Evolutionary conservation across 2,888 invertebrate genomes (phyloP), one percentile per base, ranked within the genome.

Genomic region (Eupithecia exiguata): DNA sequence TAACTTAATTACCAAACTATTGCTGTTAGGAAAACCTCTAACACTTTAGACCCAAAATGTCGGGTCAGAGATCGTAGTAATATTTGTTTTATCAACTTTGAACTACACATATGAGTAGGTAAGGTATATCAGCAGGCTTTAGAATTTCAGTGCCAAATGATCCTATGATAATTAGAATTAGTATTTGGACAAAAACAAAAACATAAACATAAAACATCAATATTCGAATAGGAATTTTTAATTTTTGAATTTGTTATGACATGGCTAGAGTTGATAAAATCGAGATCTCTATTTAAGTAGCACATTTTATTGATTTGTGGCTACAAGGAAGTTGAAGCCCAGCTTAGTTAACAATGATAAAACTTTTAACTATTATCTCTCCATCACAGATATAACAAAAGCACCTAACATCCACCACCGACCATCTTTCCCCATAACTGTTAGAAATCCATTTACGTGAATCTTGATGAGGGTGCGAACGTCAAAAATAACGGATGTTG

Each of bases 401-500:
- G n/a, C 21, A 53, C 49, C 49, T 49, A 53, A 10, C 18, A n/a
- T 53, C n/a, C 9, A 21, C 49, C 12, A 53, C 25, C 4, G 18
- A 35, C 62, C 16, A 65, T 65, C 38, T 38, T 36, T 38, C 36
- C 63, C 36, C 38, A 38, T 70, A 65, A 49, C 63, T 70, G 35
- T 70, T 46, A 63, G 71, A 88, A 89, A 89, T 89, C 89, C 88
- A 86, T 88, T 88, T 84, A 86, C 58, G 70, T 81, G 76, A 70
- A 84, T 83, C 85, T 88, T 92, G 92, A 92, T 91, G 92, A 92
- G 92, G 91, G 92, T 90, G 88, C 83, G 86, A 87, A 87, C 82
- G 88, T 86, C 89, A 88, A 88, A 91, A 90, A 90, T 92, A 92
- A 91, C 89, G 89, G 87, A 92, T 91, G 92, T 88, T 93, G 92